A percentile compares a stretch with the other conserved stretches of the same genome.
Evolutionary conservation across 2,888 invertebrate species (phyloP).

Genomic region (Macaria liturata): DNA sequence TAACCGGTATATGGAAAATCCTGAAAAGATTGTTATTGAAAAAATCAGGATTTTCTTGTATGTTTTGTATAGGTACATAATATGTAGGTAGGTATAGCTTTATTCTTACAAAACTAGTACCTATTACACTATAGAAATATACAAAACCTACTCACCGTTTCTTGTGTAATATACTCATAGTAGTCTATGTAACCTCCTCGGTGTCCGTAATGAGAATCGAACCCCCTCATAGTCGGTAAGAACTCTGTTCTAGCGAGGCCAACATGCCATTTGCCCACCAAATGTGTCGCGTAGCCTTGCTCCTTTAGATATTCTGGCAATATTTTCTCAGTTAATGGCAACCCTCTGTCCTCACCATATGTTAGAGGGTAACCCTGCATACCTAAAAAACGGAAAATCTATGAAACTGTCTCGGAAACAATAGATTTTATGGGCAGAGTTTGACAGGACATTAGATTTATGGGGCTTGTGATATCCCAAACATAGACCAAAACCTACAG

Average conservation of each 20-base stretch:
- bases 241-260: conserved; percentile 80
- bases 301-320: conserved; percentile 85
- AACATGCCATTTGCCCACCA: conserved; percentile 92
- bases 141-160: conserved; percentile 49
- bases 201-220: conserved; percentile 93
- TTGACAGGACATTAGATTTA: too few relatives aligned
- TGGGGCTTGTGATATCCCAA: too few relatives aligned
- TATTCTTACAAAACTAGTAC: too few relatives aligned
- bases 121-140: too few relatives aligned
- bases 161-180: conserved; percentile 80
- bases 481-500: too few relatives aligned
- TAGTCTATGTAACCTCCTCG: conserved; percentile 93
- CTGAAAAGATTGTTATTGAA: too few relatives aligned
- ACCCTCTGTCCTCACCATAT: conserved; percentile 68
- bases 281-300: conserved; percentile 88
- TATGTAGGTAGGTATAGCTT: too few relatives aligned
- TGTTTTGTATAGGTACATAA: too few relatives aligned
- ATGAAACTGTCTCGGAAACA: too few relatives aligned
- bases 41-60: too few relatives aligned
- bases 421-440: too few relatives aligned
- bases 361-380: conserved; percentile 75
- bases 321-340: conserved; percentile 75
- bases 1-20: too few relatives aligned
- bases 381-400: conserved; percentile 43
- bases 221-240: conserved; percentile 89